These are phyloP conservation scores for Crossaster papposus DNA, from an alignment of 53 echinoderm and acorn worm genomes.

Conservation along the genomic window DNA sequence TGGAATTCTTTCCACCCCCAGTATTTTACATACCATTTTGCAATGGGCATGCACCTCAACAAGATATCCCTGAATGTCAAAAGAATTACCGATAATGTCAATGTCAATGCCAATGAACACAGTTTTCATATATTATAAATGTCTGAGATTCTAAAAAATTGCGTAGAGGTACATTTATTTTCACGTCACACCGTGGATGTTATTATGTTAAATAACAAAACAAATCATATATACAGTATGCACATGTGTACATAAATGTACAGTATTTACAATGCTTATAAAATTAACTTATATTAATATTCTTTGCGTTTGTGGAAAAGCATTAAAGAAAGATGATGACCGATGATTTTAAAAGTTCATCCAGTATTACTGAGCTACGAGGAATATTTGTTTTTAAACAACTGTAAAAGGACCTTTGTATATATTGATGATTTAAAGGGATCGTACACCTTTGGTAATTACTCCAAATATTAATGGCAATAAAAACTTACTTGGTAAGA, in stretches of 20 bases:
- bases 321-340: background rate
- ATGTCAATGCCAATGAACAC: background rate
- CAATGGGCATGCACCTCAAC: background rate
- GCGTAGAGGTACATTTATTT: background rate
- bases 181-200: constrained; percentile 22
- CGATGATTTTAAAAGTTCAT: background rate
- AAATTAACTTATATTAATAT: background rate
- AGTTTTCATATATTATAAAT: background rate
- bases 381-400: background rate
- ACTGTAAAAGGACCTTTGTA: background rate
- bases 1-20: background rate
- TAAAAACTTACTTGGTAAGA: too few relatives aligned
- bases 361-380: background rate
- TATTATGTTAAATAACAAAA: constrained; percentile 24
- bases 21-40: background rate
- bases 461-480: too few relatives aligned
- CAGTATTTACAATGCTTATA: constrained; percentile 43
- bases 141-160: background rate
- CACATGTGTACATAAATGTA: constrained; percentile 31
- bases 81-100: background rate
- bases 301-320: background rate
- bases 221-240: constrained; percentile 15
- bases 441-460: too few relatives aligned
- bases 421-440: background rate
- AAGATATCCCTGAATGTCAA: background rate